Evolutionary conservation across 1,140 invertebrate genomes (phyloP).

Genomic region (Acromyrmex heyeri): DNA sequence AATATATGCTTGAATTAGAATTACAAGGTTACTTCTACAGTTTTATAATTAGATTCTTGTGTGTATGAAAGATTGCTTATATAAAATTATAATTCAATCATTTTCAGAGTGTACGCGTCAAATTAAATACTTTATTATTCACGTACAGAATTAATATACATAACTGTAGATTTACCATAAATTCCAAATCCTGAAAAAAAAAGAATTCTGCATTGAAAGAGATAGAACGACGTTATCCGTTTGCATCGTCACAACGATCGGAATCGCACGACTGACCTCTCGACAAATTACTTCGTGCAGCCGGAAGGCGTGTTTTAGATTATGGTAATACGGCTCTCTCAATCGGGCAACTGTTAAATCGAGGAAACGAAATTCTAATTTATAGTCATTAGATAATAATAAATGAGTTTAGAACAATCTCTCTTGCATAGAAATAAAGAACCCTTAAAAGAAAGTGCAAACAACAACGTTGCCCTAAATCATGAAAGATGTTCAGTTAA

Average conservation of each 20-base stretch:
- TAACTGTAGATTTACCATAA: background rate
- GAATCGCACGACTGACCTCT: background rate
- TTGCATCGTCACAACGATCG: constrained; percentile 9
- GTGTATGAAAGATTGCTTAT: background rate
- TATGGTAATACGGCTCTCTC: constrained; percentile 46
- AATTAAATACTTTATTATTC: background rate
- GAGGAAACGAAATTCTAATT: constrained; percentile 60
- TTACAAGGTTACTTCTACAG: too few relatives aligned
- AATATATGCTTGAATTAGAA: too few relatives aligned
- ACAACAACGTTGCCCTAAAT: constrained; percentile 22
- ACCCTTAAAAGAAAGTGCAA: constrained; percentile 47
- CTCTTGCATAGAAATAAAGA: constrained; percentile 20
- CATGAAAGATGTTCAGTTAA: constrained; percentile 37
- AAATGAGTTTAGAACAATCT: constrained; percentile 26
- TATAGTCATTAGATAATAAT: constrained; percentile 43
- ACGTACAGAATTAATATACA: background rate
- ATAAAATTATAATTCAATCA: background rate
- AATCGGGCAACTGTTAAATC: constrained; percentile 53
- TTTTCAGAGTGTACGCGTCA: background rate
- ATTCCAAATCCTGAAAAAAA: background rate
- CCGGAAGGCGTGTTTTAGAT: constrained; percentile 53
- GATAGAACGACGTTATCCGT: background rate
- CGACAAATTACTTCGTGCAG: constrained; percentile 55
- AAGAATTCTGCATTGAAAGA: background rate
- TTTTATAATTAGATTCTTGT: background rate